Percentiles rank a stretch among this genome's conserved stretches.
phyloP scores from a whole-genome alignment of 2,113 vertebrate species.

The Strix uralensis region DNA sequence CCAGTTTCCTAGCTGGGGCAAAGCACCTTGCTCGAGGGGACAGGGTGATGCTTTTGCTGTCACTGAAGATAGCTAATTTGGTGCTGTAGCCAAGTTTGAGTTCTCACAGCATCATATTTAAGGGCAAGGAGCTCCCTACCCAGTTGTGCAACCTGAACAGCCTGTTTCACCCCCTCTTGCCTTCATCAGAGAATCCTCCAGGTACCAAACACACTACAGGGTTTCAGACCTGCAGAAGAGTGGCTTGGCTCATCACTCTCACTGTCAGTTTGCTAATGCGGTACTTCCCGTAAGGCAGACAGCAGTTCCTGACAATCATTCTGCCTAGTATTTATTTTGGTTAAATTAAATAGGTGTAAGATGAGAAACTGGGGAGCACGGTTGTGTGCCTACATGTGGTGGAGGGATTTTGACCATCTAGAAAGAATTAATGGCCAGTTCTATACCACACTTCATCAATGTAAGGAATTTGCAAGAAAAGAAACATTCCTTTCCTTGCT shows the following conservation, averaged over 20 bases:
- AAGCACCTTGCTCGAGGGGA: slow-evolving; percentile 54
- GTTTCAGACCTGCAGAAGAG: slow-evolving; percentile 35
- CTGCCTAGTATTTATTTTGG: slow-evolving; percentile 73
- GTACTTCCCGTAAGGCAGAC: slow-evolving; percentile 35
- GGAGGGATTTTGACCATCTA: slow-evolving; percentile 42
- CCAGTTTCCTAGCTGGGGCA: slow-evolving; percentile 25
- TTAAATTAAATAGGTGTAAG: slow-evolving; percentile 78
- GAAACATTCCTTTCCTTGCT: background rate
- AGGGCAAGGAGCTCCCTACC: slow-evolving; percentile 56
- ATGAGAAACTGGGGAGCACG: slow-evolving; percentile 63
- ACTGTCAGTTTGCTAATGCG: slow-evolving; percentile 65
- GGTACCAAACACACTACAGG: slow-evolving; percentile 62
- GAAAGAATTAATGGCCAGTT: slow-evolving; percentile 45
- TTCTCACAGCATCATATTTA: slow-evolving; percentile 75
- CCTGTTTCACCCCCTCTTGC: slow-evolving; percentile 19
- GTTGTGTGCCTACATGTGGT: background rate
- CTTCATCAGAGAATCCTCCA: slow-evolving; percentile 43
- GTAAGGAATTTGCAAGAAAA: background rate
- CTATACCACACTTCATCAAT: background rate
- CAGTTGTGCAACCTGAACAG: slow-evolving; percentile 52
- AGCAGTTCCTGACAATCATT: slow-evolving; percentile 18
- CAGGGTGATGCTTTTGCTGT: slow-evolving; percentile 57
- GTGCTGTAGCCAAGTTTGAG: slow-evolving; percentile 69
- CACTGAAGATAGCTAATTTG: slow-evolving; percentile 63
- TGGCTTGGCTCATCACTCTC: background rate